Base-by-base conservation (phyloP, 2,888 invertebrate genomes). In the Apantesis nais region DNA sequence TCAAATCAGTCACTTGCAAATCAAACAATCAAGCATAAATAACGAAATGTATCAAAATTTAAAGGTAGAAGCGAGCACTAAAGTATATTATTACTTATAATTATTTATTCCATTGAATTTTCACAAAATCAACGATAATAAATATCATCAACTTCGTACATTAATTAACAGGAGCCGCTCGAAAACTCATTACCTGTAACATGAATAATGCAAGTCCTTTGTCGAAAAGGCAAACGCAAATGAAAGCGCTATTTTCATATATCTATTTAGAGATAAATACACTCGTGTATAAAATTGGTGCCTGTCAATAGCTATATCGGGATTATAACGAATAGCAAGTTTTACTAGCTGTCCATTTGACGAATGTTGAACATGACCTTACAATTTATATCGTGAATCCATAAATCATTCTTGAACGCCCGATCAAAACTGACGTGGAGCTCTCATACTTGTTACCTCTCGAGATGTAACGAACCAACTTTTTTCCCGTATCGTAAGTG, bases 361-460 rank as follows among this genome's bases (percentile, higher is more conserved):
- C 89, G 90, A 89, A 92, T 91, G 89, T 86, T 86, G 85, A 86
- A 89, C 91, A 92, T 92, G 90, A 92, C 92, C 92, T 90, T 89
- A 92, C 90, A 90, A 89, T 91, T 89, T 89, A 89, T 90, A 90
- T 91, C 85, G 86, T 82, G 76, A 80, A 85, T 84, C 82, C 88
- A 92, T 94, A 93, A 94, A 94, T 94, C 94, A 93, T 90, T 86
- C 85, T 83, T 83, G 84, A 88, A 88, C 86, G 82, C 77, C 86
- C 92, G 88, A 93, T 93, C 92, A 89, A 85, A 90, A 89, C 90
- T 92, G 93, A 94, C 94, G 91, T 85, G 88, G 84, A 89, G 85
- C 87, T 91, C 88, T 89, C 84, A 85, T 86, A 85, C 84, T 85
- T 73, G 85, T 90, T 90, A 90, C 90, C 89, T 90, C 89, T 86